Evolutionary conservation across 2,797 vertebrate genomes (phyloP).

Genomic region (Geotrypetes seraphini): DNA sequence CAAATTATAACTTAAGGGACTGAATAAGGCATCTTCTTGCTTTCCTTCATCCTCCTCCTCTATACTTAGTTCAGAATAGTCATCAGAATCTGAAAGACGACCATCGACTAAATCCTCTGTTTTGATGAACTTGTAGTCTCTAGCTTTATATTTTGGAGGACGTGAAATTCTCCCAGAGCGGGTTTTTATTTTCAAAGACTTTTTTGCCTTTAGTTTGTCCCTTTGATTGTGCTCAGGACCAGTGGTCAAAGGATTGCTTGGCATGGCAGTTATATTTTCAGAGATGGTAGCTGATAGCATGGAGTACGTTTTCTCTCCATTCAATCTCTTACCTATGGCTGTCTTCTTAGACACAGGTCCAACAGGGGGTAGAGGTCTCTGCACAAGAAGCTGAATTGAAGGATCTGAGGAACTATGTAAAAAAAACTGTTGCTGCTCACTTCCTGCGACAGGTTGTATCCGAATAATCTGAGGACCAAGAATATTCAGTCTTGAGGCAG

Average conservation of each 20-base stretch:
- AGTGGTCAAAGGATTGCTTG: slow-evolving; percentile 3
- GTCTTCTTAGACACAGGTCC: slow-evolving; percentile 42
- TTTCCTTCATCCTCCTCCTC: slow-evolving; percentile 79
- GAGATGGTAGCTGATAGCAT: background rate
- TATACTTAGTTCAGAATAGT: slow-evolving; percentile 83
- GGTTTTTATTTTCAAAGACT: slow-evolving; percentile 76
- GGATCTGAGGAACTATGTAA: slow-evolving; percentile 56
- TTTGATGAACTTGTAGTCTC: slow-evolving; percentile 94
- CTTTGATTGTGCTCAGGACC: slow-evolving; percentile 37
- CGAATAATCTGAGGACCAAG: slow-evolving; percentile 67
- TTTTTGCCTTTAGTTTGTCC: slow-evolving; percentile 59
- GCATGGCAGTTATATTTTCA: background rate
- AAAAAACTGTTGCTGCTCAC: slow-evolving; percentile 62
- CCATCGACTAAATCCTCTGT: slow-evolving; percentile 82
- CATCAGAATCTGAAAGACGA: slow-evolving; percentile 84
- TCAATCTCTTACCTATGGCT: background rate
- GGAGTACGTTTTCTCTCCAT: background rate
- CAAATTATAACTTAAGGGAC: slow-evolving; percentile 51
- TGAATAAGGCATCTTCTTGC: slow-evolving; percentile 29
- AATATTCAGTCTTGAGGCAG: slow-evolving; percentile 43
- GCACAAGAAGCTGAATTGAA: slow-evolving; percentile 61
- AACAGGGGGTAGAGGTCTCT: slow-evolving; percentile 48
- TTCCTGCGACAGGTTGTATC: slow-evolving; percentile 55
- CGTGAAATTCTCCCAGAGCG: slow-evolving; percentile 84
- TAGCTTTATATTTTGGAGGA: slow-evolving; percentile 88